Percentiles rank a stretch among this genome's conserved stretches.
These are phyloP conservation scores for Aspidapion aeneum DNA, from an alignment of 2,888 invertebrate species.

Conservation along the genomic window DNA sequence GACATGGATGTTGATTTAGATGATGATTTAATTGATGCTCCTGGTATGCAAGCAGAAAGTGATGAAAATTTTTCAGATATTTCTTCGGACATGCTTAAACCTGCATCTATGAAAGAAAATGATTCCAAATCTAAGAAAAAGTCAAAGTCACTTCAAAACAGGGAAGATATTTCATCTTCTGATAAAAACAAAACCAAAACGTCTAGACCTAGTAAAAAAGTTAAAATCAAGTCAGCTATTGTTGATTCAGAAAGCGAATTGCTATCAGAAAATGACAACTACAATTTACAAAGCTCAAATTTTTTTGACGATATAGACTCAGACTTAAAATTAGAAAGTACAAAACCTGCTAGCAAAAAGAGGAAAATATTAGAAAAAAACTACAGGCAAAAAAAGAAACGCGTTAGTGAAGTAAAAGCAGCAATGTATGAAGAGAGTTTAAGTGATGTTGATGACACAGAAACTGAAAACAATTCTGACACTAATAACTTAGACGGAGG, in stretches of 20 bases:
- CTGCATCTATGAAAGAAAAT: too few species aligned
- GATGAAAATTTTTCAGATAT: slow-evolving; percentile 21
- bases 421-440: slow-evolving; percentile 8
- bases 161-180: neutral
- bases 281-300: too few species aligned
- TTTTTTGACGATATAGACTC: neutral
- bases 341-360: neutral
- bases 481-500: slow-evolving; percentile 12
- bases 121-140: too few species aligned
- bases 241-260: neutral
- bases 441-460: slow-evolving; percentile 26
- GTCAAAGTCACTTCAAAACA: too few species aligned
- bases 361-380: neutral
- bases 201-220: slow-evolving; percentile 1
- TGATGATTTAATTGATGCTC: slow-evolving; percentile 26
- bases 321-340: neutral
- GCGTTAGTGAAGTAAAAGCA: slow-evolving; percentile 11
- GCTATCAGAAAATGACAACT: too few species aligned
- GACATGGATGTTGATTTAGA: slow-evolving; percentile 24
- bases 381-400: slow-evolving; percentile 9
- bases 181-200: slow-evolving; percentile 3
- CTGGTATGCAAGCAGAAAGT: slow-evolving; percentile 19
- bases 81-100: too few species aligned
- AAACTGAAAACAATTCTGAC: slow-evolving; percentile 23
- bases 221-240: neutral